Percentiles rank a stretch among this genome's conserved stretches.
Evolutionary conservation across 2,888 invertebrate species (phyloP).

Genomic region (Antheraea assamensis): DNA sequence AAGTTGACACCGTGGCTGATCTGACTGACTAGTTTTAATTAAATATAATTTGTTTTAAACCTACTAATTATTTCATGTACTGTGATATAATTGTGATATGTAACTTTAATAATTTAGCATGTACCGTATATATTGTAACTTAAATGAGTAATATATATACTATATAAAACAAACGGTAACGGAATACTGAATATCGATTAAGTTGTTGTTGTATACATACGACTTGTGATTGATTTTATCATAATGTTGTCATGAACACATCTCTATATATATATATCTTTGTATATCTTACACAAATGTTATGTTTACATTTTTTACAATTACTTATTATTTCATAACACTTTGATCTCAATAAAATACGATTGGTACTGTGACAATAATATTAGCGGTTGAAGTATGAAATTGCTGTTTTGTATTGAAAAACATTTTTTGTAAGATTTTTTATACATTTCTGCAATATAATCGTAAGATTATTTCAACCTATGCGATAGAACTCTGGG

Average conservation of each 20-base stretch:
- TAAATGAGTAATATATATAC: background rate
- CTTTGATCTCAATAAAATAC: background rate
- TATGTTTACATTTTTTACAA: background rate
- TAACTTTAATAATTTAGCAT: background rate
- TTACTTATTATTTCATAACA: background rate
- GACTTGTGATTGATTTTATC: background rate
- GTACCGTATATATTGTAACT: background rate
- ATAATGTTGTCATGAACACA: background rate
- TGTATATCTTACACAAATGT: background rate
- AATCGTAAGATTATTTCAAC: no score
- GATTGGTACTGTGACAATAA: background rate
- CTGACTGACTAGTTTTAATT: conserved; percentile 7
- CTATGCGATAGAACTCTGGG: no score
- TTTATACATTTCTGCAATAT: no score
- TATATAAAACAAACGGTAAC: background rate
- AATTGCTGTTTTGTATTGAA: no score
- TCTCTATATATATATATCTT: background rate
- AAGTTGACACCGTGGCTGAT: background rate
- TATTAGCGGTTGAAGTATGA: no score
- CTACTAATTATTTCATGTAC: background rate
- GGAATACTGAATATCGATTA: background rate
- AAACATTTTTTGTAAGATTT: no score
- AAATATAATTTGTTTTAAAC: background rate
- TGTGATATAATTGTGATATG: conserved; percentile 2
- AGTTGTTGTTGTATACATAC: background rate